Conservation (phyloP, 2,113 vertebrate species). For the Apaloderma vittatum region DNA sequence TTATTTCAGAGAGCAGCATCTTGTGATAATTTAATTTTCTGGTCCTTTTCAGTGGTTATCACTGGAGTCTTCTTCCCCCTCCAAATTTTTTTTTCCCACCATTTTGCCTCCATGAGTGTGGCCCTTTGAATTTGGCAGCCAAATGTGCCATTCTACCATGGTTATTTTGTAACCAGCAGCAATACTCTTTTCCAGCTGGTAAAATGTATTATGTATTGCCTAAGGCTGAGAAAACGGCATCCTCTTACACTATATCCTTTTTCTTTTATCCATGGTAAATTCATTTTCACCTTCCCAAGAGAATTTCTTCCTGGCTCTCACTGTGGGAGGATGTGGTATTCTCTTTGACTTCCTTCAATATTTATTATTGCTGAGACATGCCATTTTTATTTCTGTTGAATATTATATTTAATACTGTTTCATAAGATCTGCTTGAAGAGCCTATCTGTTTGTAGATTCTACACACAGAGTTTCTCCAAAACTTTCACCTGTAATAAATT, state of each 20-base stretch:
- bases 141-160: not conserved
- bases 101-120: not conserved
- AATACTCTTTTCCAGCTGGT: not conserved
- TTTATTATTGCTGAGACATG: not conserved
- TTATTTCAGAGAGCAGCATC: not conserved
- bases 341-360: not conserved
- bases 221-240: slow-evolving; percentile 17
- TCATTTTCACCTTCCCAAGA: slow-evolving; percentile 40
- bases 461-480: not conserved
- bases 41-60: not conserved
- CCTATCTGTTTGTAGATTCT: slow-evolving; percentile 18
- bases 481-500: slow-evolving; percentile 20
- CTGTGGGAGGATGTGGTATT: slow-evolving; percentile 18
- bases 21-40: not conserved
- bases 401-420: not conserved
- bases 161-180: not conserved
- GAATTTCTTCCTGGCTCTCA: not conserved
- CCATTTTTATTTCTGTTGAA: slow-evolving; percentile 26
- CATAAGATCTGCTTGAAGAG: not conserved
- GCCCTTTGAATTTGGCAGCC: not conserved
- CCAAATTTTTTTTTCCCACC: not conserved
- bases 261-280: not conserved
- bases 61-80: not conserved
- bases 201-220: not conserved
- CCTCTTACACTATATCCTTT: slow-evolving; percentile 13